Percentiles rank a stretch among this genome's conserved stretches.
These are phyloP conservation scores for Heptranchias perlo DNA, from an alignment of 2,113 vertebrate genomes.

Conservation along the genomic window DNA sequence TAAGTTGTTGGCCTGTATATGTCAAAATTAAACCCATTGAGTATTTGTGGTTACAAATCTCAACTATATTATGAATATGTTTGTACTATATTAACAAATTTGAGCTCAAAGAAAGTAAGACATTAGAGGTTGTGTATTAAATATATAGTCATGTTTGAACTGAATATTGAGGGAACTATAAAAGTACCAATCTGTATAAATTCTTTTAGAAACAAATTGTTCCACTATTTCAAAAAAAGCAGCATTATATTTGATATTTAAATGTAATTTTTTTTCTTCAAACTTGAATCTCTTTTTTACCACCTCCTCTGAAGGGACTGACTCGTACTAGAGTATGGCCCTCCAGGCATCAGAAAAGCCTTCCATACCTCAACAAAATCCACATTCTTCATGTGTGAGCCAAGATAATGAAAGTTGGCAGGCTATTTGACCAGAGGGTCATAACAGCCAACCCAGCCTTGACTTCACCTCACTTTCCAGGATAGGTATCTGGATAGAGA, in stretches of 20 bases:
- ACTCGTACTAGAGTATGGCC: too few relatives aligned
- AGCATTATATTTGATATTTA: neutral
- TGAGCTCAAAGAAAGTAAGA: neutral
- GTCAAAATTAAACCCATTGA: neutral
- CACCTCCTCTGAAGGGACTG: neutral
- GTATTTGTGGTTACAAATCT: neutral
- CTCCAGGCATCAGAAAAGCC: neutral
- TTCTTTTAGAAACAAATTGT: neutral
- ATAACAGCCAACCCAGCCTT: neutral
- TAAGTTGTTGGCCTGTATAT: neutral
- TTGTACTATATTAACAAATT: too few relatives aligned
- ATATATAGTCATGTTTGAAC: neutral
- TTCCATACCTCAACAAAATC: neutral
- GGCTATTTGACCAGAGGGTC: neutral
- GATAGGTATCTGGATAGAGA: neutral
- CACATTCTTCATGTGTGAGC: neutral
- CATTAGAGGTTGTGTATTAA: neutral
- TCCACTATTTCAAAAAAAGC: neutral
- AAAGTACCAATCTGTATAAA: neutral
- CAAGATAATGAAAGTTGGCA: neutral
- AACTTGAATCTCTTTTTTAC: neutral
- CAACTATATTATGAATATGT: neutral
- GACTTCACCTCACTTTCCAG: neutral
- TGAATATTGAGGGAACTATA: neutral
- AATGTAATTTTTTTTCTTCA: neutral